Base-by-base conservation (phyloP, 2,113 vertebrate genomes). In the Panthera leo region DNA sequence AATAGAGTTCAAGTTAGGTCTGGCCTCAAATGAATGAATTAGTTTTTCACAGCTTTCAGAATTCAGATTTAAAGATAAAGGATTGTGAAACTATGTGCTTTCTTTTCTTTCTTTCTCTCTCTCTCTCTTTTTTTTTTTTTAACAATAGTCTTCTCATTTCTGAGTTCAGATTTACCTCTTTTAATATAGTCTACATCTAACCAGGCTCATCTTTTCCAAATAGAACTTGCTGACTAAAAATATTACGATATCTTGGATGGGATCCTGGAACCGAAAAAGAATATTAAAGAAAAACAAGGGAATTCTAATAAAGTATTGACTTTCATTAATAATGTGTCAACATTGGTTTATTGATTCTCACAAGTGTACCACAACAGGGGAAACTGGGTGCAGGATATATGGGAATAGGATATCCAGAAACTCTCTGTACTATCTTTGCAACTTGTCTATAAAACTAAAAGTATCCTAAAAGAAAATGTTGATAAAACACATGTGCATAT, bases 281-380 rank as follows among this genome's bases (percentile, higher is more conserved):
- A 88, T 13, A 71, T 75, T 39, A 91, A 95, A 76, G 48, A 80
- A 93, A 92, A 79, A 67, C 31, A 91, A 85, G 29, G 9, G 83
- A 89, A 80, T 78, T 83, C 45, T 95, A 83, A 94, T 75, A n/a
- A 89, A 85, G 63, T 89, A 85, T 31, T 53, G 53, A 78, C 18
- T 85, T 95, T 34, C 12, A 1, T 83, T 89, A 92, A 70, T 92
- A 80, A 51, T 42, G 29, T 85, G 71, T 55, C 39, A 73, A n/a
- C 23, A 42, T 0, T 76, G 58, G 51, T 21, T 93, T 21, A 25
- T 82, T 78, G 45, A 67, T 83, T 88, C 27, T 86, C 51, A 73
- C 48, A 76, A 90, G 15, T 7, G 3, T 11, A 73, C n/a, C 31
- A 67, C 5, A 84, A 19, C 0, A 67, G 23, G 5, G 13, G 53